phyloP scores from a whole-genome alignment of 2,113 vertebrate genomes.

The Cyprinodon tularosa region DNA sequence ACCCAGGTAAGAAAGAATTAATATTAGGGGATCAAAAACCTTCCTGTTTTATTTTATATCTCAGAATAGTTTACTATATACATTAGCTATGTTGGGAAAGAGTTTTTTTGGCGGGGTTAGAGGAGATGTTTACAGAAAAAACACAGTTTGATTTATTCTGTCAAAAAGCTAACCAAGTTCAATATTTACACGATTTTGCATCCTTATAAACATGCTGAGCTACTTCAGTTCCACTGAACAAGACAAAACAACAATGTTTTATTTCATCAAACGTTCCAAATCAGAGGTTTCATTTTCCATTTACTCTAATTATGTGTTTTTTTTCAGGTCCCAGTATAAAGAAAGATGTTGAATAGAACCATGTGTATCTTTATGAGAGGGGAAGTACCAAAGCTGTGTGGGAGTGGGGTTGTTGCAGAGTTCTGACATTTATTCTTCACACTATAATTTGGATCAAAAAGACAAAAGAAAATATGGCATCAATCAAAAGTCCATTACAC shows the following conservation, averaged over 20 bases:
- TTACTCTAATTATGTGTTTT: conserved; percentile 64
- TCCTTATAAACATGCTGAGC: background rate
- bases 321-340: conserved; percentile 52
- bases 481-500: conserved; percentile 58
- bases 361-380: conserved; percentile 68
- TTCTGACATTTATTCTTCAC: conserved; percentile 65
- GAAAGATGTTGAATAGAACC: conserved; percentile 61
- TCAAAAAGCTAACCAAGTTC: background rate
- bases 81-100: background rate
- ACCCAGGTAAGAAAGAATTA: background rate
- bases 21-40: too few relatives aligned
- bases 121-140: background rate
- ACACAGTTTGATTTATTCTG: background rate
- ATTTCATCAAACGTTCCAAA: conserved; percentile 48
- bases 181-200: background rate
- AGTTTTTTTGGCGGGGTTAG: background rate
- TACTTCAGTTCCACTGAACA: conserved; percentile 2
- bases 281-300: conserved; percentile 63
- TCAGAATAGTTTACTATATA: background rate
- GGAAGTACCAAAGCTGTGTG: conserved; percentile 29
- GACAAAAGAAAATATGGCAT: conserved; percentile 67
- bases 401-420: conserved; percentile 46
- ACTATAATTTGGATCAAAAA: conserved; percentile 69
- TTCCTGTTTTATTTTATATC: too few relatives aligned
- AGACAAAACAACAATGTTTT: conserved; percentile 53